phyloP scores from a whole-genome alignment of 2,888 invertebrate species.

The Romanomermis culicivorax region DNA sequence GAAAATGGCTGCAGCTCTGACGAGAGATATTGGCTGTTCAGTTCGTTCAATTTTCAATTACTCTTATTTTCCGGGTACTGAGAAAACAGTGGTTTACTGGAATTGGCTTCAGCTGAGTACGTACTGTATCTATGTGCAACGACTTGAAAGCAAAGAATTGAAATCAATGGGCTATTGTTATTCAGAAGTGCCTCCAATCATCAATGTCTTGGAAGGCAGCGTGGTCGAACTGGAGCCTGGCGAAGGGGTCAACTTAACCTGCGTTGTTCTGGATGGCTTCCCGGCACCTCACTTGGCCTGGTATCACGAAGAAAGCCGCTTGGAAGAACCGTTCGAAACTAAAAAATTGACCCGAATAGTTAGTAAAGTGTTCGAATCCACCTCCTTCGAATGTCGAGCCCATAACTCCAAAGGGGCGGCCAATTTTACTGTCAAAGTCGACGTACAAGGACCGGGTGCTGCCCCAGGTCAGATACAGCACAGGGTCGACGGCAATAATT shows the following conservation, averaged over 20 bases:
- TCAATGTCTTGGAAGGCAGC: neutral
- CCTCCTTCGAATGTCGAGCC: neutral
- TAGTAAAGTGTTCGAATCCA: neutral
- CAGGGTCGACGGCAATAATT: slow-evolving; percentile 9
- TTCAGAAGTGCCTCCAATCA: neutral
- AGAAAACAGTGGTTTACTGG: too few species aligned
- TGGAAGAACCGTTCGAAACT: neutral
- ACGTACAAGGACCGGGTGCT: neutral
- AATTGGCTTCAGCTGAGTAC: too few species aligned
- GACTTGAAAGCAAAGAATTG: too few species aligned
- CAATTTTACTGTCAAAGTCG: neutral
- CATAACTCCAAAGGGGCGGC: neutral
- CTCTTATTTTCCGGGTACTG: too few species aligned
- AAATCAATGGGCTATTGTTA: too few species aligned
- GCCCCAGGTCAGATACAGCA: neutral
- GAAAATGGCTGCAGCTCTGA: too few species aligned
- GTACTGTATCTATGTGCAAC: too few species aligned
- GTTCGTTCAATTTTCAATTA: too few species aligned
- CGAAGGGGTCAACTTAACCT: neutral
- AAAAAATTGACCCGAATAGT: neutral
- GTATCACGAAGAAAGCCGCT: neutral
- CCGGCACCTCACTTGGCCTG: neutral
- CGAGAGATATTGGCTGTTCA: too few species aligned
- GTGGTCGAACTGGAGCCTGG: neutral
- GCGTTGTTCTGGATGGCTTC: neutral